Evolutionary conservation across 2,888 invertebrate genomes (phyloP).

Genomic region (Clepsis dumicolana): DNA sequence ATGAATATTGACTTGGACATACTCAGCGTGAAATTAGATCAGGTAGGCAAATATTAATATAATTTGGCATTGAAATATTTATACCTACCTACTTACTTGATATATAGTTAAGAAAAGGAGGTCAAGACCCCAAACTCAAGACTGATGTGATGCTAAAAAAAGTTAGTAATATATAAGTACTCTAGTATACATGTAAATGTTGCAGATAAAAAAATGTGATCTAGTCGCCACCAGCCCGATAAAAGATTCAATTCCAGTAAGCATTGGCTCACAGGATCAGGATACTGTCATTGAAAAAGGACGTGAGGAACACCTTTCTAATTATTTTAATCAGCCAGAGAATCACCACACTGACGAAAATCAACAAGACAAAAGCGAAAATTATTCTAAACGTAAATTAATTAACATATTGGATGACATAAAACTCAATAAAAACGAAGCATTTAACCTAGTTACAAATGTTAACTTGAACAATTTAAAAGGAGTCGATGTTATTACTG

Average conservation of each 20-base stretch:
- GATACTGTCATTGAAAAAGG: constrained; percentile 44
- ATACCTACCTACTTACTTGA: too few species aligned
- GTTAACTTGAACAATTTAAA: constrained; percentile 61
- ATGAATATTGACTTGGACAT: constrained; percentile 62
- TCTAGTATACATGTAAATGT: background rate
- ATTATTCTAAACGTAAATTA: constrained; percentile 68
- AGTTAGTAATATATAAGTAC: too few species aligned
- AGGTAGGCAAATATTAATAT: too few species aligned
- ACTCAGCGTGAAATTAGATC: constrained; percentile 62
- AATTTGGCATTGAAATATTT: too few species aligned
- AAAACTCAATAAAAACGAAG: constrained; percentile 61
- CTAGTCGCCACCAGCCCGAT: constrained; percentile 46
- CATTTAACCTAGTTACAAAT: constrained; percentile 63
- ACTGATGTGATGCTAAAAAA: too few species aligned
- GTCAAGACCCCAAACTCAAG: too few species aligned
- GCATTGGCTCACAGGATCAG: constrained; percentile 46
- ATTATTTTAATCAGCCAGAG: constrained; percentile 57
- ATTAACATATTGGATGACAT: constrained; percentile 76
- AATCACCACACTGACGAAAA: constrained; percentile 38
- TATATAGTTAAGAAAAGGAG: too few species aligned
- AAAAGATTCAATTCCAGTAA: constrained; percentile 46
- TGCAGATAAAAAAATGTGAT: constrained; percentile 61
- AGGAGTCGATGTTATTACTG: constrained; percentile 58
- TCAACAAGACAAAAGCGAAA: constrained; percentile 48
- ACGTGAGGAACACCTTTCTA: constrained; percentile 52